phyloP scores from a whole-genome alignment of 2,888 invertebrate species.

The Apotomis capreana region DNA sequence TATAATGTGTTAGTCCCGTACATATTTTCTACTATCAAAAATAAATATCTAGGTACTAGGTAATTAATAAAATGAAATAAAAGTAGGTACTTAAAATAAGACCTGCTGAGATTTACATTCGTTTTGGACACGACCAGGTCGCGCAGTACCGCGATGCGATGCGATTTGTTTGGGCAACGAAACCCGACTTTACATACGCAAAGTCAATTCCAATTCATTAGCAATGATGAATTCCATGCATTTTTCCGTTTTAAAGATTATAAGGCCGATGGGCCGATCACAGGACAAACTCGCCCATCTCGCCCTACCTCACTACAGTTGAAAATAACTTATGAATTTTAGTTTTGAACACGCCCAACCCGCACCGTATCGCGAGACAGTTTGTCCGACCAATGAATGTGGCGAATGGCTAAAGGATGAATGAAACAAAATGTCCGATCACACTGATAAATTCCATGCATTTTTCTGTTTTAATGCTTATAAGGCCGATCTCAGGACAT shows the following conservation, averaged over 20 bases:
- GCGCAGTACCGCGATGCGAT: not conserved
- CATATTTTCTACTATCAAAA: no score
- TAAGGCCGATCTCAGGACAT: slow-evolving; percentile 81
- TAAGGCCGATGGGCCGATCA: slow-evolving; percentile 80
- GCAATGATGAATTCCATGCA: slow-evolving; percentile 67
- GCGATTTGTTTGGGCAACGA: slow-evolving; percentile 1
- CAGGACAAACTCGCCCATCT: slow-evolving; percentile 79
- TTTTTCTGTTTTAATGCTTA: slow-evolving; percentile 74
- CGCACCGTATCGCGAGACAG: not conserved
- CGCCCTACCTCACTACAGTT: slow-evolving; percentile 80
- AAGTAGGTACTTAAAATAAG: not conserved
- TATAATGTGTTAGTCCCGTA: no score
- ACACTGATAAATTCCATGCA: slow-evolving; percentile 67
- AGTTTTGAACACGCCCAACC: not conserved
- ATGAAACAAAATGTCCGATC: slow-evolving; percentile 44
- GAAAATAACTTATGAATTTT: not conserved
- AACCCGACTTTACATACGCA: not conserved
- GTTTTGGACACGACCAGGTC: not conserved
- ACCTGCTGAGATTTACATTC: not conserved
- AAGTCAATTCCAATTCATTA: slow-evolving; percentile 41
- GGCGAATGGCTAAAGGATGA: slow-evolving; percentile 14
- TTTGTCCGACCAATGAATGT: slow-evolving; percentile 5
- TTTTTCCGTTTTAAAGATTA: slow-evolving; percentile 74
- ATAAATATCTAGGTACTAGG: no score
- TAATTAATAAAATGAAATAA: no score